These are phyloP conservation scores for Reticulitermes speratus DNA, from an alignment of 1,140 invertebrate species.

Conservation along the genomic window DNA sequence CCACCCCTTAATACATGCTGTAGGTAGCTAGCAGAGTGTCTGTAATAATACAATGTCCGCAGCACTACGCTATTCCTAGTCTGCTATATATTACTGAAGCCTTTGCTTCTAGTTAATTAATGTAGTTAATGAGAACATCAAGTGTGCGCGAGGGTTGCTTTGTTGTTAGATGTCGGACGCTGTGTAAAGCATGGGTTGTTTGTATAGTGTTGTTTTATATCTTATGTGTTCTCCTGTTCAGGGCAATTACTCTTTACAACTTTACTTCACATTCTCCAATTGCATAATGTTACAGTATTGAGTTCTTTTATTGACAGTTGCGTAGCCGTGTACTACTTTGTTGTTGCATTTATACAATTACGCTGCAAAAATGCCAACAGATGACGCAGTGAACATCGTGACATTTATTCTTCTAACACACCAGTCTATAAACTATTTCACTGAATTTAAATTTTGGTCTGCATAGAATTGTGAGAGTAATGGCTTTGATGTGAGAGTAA, in stretches of 20 bases:
- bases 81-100: neutral
- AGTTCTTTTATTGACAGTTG: too few species aligned
- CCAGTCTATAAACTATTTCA: too few species aligned
- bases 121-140: conserved; percentile 16
- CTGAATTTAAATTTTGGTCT: too few species aligned
- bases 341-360: too few species aligned
- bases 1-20: neutral
- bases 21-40: neutral
- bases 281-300: too few species aligned
- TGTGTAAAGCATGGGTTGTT: neutral
- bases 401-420: too few species aligned
- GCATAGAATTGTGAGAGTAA: too few species aligned
- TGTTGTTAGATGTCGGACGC: neutral
- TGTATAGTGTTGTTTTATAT: neutral
- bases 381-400: too few species aligned
- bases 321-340: too few species aligned
- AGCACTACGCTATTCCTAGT: neutral
- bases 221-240: neutral
- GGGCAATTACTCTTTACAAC: neutral
- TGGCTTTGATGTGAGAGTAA: too few species aligned
- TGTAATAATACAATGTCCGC: conserved; percentile 11
- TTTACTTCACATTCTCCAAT: too few species aligned
- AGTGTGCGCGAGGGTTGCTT: neutral
- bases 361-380: too few species aligned
- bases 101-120: conserved; percentile 16